Evolutionary conservation across 2,797 vertebrate genomes (phyloP).

Genomic region (Lepidocolaptes lacrymiger): DNA sequence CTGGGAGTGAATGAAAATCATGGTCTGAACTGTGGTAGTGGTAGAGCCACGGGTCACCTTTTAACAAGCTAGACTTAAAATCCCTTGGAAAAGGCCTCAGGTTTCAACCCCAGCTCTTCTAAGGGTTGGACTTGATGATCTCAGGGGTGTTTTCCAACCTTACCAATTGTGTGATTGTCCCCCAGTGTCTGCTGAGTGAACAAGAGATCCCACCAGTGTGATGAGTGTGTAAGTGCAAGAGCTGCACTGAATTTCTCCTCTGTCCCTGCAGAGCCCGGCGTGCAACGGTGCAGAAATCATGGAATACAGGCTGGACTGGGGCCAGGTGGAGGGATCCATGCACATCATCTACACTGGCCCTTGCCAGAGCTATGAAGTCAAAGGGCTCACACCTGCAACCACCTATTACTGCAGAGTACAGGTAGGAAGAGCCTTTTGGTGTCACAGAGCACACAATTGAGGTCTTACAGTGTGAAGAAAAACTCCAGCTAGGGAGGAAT

Average conservation of each 20-base stretch:
- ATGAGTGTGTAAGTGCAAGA: neutral
- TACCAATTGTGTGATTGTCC: neutral
- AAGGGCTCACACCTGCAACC: constrained; percentile 79
- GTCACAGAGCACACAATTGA: neutral
- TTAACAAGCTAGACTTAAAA: neutral
- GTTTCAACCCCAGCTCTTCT: neutral
- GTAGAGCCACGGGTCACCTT: neutral
- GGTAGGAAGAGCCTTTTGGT: constrained; percentile 61
- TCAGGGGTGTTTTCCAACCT: neutral
- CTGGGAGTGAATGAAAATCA: neutral
- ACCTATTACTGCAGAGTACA: constrained; percentile 83
- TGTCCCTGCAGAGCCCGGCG: constrained; percentile 66
- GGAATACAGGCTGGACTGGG: constrained; percentile 82
- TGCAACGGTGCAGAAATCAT: constrained; percentile 79
- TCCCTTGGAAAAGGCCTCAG: neutral
- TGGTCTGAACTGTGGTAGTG: neutral
- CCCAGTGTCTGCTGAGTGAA: neutral
- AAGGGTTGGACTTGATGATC: neutral
- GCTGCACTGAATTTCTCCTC: neutral
- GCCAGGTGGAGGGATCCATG: constrained; percentile 75
- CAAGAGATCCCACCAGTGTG: rapidly evolving
- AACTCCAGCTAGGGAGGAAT: neutral
- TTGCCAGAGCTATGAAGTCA: constrained; percentile 79
- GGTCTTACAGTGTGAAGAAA: neutral
- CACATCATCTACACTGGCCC: constrained; percentile 77